These are phyloP conservation scores for Polia nebulosa DNA, from an alignment of 2,888 invertebrate genomes.

Conservation along the genomic window DNA sequence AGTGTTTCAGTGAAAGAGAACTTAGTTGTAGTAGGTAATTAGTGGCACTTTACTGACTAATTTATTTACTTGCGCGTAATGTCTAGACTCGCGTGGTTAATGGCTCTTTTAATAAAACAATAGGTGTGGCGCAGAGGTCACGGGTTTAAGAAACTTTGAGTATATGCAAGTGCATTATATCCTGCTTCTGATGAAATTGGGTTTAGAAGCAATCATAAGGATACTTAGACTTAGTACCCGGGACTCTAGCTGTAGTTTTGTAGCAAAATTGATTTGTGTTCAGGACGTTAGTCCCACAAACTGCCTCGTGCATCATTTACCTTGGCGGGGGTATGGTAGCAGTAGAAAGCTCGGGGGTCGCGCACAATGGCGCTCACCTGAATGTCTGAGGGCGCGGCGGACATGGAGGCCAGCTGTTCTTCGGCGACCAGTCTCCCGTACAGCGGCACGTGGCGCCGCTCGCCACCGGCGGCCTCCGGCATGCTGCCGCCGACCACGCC, in stretches of 20 bases:
- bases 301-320: slow-evolving; percentile 91
- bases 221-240: slow-evolving; percentile 12
- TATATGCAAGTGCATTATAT: slow-evolving; percentile 54
- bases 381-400: slow-evolving; percentile 93
- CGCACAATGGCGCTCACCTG: slow-evolving; percentile 90
- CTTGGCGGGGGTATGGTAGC: slow-evolving; percentile 87
- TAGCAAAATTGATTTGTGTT: slow-evolving; percentile 52
- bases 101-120: slow-evolving; percentile 81
- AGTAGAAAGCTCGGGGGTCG: slow-evolving; percentile 90
- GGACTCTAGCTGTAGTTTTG: slow-evolving; percentile 18
- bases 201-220: slow-evolving; percentile 49
- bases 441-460: slow-evolving; percentile 94
- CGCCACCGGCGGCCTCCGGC: slow-evolving; percentile 86
- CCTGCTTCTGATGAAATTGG: slow-evolving; percentile 56
- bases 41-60: slow-evolving; percentile 82
- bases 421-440: slow-evolving; percentile 97
- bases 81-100: slow-evolving; percentile 81
- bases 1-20: slow-evolving; percentile 76
- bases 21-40: slow-evolving; percentile 80
- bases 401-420: slow-evolving; percentile 94
- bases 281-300: slow-evolving; percentile 74
- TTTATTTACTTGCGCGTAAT: slow-evolving; percentile 85
- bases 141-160: slow-evolving; percentile 66
- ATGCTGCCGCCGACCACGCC: slow-evolving; percentile 88
- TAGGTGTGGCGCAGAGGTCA: slow-evolving; percentile 73